These are phyloP conservation scores for Maconellicoccus hirsutus DNA, from an alignment of 1,140 invertebrate species.

Conservation along the genomic window DNA sequence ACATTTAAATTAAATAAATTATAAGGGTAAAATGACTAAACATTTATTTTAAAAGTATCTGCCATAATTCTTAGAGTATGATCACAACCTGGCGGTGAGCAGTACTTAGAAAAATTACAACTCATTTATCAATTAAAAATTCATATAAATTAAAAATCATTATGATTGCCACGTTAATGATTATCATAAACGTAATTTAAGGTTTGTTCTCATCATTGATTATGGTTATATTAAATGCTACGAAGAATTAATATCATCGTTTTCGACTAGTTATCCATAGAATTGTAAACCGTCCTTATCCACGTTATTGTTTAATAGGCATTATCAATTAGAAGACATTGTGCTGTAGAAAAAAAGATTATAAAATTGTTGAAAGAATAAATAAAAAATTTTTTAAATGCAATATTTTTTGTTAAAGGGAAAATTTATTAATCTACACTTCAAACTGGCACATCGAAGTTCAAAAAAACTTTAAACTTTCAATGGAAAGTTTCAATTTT, in stretches of 20 bases:
- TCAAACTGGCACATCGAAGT: no score
- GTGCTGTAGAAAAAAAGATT: no score
- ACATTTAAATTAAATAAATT: neutral
- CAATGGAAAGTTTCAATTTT: no score
- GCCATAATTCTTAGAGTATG: neutral
- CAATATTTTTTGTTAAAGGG: no score
- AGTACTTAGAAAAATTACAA: constrained; percentile 15
- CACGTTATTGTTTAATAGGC: no score
- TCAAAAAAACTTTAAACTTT: no score
- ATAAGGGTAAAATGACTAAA: neutral
- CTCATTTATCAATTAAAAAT: neutral
- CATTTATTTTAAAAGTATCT: constrained; percentile 3
- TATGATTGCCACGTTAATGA: neutral
- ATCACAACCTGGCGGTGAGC: constrained; percentile 21
- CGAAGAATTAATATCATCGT: neutral
- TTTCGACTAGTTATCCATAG: no score
- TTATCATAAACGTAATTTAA: constrained; percentile 2
- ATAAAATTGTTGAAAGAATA: no score
- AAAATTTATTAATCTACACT: no score
- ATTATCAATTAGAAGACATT: no score
- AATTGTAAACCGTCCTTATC: no score
- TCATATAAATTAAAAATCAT: neutral
- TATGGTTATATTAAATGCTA: neutral
- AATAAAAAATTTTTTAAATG: no score
- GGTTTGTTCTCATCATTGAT: neutral